A percentile compares a stretch with the other conserved stretches of the same genome.
These are phyloP conservation scores for Malacoraja senta DNA, from an alignment of 2,797 vertebrate genomes.

Conservation along the genomic window DNA sequence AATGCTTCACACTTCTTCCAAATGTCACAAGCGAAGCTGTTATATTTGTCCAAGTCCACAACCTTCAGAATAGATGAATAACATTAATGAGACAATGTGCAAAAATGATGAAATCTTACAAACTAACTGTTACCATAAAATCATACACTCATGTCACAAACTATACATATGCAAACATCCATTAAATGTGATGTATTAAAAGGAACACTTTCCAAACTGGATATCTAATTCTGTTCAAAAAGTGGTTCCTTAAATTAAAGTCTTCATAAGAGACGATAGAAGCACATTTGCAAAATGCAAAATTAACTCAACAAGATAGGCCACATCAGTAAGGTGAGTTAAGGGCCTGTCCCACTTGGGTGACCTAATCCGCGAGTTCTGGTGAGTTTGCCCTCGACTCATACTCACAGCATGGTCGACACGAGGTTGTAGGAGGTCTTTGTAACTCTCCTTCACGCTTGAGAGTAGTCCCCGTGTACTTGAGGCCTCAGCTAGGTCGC, in stretches of 20 bases:
- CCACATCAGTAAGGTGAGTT: too few relatives aligned
- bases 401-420: too few relatives aligned
- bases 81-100: background rate
- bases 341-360: too few relatives aligned
- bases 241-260: background rate
- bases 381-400: too few relatives aligned
- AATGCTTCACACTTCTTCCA: conserved; percentile 16
- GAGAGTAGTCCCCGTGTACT: too few relatives aligned
- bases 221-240: background rate
- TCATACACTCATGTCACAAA: background rate
- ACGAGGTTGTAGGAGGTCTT: too few relatives aligned
- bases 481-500: too few relatives aligned
- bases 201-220: background rate
- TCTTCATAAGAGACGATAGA: background rate
- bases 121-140: background rate
- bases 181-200: background rate
- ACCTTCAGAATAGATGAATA: background rate
- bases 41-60: background rate
- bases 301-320: too few relatives aligned
- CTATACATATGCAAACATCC: background rate
- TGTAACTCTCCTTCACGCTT: too few relatives aligned
- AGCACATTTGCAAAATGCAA: background rate
- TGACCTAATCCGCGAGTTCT: too few relatives aligned
- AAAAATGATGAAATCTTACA: background rate
- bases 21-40: background rate